Conservation (phyloP, 2,888 invertebrate species). For the Fragum sueziense region DNA sequence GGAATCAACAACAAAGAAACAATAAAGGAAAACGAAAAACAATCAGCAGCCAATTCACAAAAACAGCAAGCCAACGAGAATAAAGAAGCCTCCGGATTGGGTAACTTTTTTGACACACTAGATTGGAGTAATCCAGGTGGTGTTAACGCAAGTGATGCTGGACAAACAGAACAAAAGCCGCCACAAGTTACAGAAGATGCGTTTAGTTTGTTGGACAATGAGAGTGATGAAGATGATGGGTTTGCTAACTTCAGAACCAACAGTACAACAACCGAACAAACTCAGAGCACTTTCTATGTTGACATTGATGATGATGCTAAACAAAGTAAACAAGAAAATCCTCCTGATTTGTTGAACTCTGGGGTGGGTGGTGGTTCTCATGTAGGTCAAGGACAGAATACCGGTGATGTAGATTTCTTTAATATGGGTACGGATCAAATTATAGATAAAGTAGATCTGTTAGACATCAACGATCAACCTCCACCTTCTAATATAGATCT, state of each 20-base stretch:
- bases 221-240: constrained; percentile 72
- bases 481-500: constrained; percentile 73
- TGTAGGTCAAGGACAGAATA: neutral
- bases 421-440: constrained; percentile 64
- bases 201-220: constrained; percentile 63
- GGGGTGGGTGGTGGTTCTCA: neutral
- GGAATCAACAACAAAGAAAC: neutral
- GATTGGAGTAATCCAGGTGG: constrained; percentile 54
- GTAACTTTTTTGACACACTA: constrained; percentile 62
- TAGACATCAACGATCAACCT: constrained; percentile 63
- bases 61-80: constrained; percentile 18
- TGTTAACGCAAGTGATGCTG: neutral
- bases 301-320: constrained; percentile 1
- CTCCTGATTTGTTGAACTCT: constrained; percentile 8
- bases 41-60: constrained; percentile 61
- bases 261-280: constrained; percentile 1
- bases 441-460: constrained; percentile 62
- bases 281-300: neutral
- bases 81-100: constrained; percentile 43
- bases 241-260: constrained; percentile 68
- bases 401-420: constrained; percentile 68
- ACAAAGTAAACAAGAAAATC: neutral
- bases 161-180: constrained; percentile 32
- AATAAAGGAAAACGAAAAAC: constrained; percentile 6
- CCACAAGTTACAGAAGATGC: constrained; percentile 56